phyloP scores from a whole-genome alignment of 2,888 invertebrate species.

The Aspidiotus rigidus region DNA sequence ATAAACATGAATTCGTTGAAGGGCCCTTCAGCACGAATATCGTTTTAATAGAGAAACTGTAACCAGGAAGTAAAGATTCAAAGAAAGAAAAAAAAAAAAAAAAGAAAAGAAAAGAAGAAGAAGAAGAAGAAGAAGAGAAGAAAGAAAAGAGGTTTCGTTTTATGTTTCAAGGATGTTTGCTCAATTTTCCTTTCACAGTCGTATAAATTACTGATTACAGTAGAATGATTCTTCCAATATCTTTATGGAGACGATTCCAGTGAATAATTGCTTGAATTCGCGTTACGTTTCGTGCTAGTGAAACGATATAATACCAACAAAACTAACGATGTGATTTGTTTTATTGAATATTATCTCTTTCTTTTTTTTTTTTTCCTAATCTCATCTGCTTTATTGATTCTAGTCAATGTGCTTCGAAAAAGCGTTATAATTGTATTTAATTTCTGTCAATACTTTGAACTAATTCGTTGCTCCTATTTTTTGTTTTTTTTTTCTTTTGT shows the following conservation, averaged over 20 bases:
- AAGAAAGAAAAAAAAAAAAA: conserved; percentile 5
- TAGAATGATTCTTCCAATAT: conserved; percentile 27
- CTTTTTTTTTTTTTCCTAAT: conserved; percentile 11
- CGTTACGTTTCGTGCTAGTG: conserved; percentile 25
- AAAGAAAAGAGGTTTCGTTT: conserved; percentile 21
- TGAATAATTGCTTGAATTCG: conserved; percentile 29
- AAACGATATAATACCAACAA: too few species aligned
- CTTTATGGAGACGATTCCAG: conserved; percentile 26
- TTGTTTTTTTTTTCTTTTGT: conserved; percentile 33
- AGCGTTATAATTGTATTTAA: background rate
- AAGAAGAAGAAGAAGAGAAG: conserved; percentile 8
- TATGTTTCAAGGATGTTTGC: conserved; percentile 27
- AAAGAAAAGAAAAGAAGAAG: conserved; percentile 3
- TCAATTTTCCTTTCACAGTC: conserved; percentile 30
- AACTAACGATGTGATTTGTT: too few species aligned
- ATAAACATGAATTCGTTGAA: background rate
- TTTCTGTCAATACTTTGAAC: conserved; percentile 23
- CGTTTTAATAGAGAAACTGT: too few species aligned
- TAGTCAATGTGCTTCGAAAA: conserved; percentile 37
- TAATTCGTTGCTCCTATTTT: conserved; percentile 34
- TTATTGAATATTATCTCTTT: background rate
- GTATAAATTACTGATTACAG: conserved; percentile 25
- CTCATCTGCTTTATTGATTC: conserved; percentile 29
- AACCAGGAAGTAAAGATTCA: background rate
- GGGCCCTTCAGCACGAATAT: background rate